Conservation (phyloP, 2,888 invertebrate genomes). For the Drosophila kambysellisi region DNA sequence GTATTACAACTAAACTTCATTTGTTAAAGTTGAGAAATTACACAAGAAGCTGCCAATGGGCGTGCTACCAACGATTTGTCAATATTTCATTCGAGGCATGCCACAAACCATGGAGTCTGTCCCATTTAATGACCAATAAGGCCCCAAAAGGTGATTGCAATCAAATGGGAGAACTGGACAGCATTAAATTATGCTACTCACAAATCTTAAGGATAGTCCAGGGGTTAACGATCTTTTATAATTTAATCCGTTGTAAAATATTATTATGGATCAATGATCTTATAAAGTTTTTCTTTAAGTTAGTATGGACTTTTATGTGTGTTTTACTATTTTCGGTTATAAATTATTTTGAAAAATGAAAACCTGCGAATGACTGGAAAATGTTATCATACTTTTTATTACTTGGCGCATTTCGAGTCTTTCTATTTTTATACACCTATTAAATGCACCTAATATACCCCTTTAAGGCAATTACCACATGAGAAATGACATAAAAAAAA, state of each 20-base stretch:
- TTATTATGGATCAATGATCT: constrained; percentile 3
- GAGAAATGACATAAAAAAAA: constrained; percentile 28
- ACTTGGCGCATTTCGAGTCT: background rate
- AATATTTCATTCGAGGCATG: constrained; percentile 29
- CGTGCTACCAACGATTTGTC: constrained; percentile 63
- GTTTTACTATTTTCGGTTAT: background rate
- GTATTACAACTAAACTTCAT: constrained; percentile 50
- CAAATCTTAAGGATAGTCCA: background rate
- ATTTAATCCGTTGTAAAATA: background rate
- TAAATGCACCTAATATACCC: constrained; percentile 35
- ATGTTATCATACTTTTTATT: background rate
- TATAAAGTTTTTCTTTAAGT: background rate
- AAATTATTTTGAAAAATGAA: background rate
- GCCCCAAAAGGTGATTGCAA: constrained; percentile 24
- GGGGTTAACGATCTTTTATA: background rate
- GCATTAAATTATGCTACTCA: constrained; percentile 6
- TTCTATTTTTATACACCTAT: background rate
- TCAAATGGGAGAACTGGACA: constrained; percentile 12
- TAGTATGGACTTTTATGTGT: background rate
- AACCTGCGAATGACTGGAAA: background rate
- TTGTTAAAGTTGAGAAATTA: constrained; percentile 40
- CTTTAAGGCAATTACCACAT: constrained; percentile 18
- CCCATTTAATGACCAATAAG: constrained; percentile 25
- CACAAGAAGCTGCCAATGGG: constrained; percentile 56
- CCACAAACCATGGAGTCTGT: constrained; percentile 25